These are phyloP conservation scores for Jordanella pulchra DNA, from an alignment of 2,797 vertebrate species.

Conservation along the genomic window DNA sequence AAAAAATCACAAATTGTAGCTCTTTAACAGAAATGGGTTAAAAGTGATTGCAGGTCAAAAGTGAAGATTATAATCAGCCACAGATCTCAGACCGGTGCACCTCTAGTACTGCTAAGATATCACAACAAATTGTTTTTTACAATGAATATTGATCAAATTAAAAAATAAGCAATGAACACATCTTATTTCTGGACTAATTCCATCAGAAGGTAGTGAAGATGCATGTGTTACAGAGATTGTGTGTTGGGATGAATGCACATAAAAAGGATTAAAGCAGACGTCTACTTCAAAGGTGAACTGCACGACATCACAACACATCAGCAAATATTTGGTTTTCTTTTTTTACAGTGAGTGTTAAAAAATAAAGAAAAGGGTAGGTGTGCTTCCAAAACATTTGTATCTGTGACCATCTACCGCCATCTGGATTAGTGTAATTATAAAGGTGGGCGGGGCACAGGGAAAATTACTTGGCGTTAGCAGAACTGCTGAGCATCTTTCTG, in stretches of 20 bases:
- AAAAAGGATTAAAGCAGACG: constrained; percentile 55
- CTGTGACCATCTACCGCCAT: constrained; percentile 39
- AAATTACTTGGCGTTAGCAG: constrained; percentile 76
- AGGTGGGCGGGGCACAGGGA: constrained; percentile 40
- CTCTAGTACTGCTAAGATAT: constrained; percentile 27
- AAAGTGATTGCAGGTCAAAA: constrained; percentile 1
- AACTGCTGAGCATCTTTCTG: constrained; percentile 77
- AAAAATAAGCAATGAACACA: constrained; percentile 29
- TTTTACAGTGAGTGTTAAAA: constrained; percentile 64
- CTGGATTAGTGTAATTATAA: constrained; percentile 32
- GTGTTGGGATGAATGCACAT: constrained; percentile 46
- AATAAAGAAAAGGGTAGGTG: constrained; percentile 48
- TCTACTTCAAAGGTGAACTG: constrained; percentile 69
- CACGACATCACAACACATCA: constrained; percentile 75
- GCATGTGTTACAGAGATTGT: constrained; percentile 24
- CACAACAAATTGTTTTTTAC: constrained; percentile 29
- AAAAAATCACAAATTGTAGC: too few species aligned
- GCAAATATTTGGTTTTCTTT: constrained; percentile 52
- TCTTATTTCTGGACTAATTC: constrained; percentile 27
- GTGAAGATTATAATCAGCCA: not conserved
- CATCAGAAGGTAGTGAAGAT: constrained; percentile 21
- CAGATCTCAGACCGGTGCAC: not conserved
- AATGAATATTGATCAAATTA: constrained; percentile 32
- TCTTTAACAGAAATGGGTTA: not conserved
- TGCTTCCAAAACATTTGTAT: constrained; percentile 57